phyloP scores from a whole-genome alignment of 2,797 vertebrate genomes.

The Scyliorhinus canicula region DNA sequence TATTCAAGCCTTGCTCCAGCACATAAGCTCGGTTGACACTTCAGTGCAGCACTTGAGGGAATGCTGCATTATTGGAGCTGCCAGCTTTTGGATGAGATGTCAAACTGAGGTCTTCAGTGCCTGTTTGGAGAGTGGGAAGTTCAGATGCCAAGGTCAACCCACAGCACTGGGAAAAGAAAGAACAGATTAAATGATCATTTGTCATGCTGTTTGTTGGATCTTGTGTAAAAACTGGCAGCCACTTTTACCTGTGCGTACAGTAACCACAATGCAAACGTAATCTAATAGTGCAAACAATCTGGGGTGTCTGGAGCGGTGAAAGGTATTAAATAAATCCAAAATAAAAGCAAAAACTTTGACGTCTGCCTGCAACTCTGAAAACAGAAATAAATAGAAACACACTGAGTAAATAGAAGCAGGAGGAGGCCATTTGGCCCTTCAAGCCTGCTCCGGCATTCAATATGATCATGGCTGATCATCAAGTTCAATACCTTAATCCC shows the following conservation, averaged over 20 bases:
- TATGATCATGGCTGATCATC: no score
- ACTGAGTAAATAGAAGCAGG: no score
- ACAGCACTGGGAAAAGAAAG: not conserved
- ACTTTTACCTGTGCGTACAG: not conserved
- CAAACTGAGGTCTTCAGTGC: not conserved
- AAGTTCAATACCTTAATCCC: no score
- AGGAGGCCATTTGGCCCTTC: no score
- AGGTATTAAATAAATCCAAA: not conserved
- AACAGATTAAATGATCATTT: not conserved
- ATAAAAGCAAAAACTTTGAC: not conserved
- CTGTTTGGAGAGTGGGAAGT: not conserved
- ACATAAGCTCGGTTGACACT: not conserved
- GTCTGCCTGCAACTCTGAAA: not conserved
- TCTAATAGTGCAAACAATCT: not conserved
- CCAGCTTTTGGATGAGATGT: not conserved
- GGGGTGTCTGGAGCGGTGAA: not conserved
- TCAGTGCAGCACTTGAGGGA: not conserved
- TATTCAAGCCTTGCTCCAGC: not conserved
- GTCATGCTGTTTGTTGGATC: not conserved
- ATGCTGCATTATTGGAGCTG: not conserved
- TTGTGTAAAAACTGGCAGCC: not conserved
- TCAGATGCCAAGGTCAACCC: not conserved
- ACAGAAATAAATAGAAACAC: no score
- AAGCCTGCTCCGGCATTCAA: no score
- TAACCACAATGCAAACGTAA: not conserved